These are phyloP conservation scores for Xestia rhomboidea DNA, from an alignment of 2,888 invertebrate genomes.

Conservation along the genomic window DNA sequence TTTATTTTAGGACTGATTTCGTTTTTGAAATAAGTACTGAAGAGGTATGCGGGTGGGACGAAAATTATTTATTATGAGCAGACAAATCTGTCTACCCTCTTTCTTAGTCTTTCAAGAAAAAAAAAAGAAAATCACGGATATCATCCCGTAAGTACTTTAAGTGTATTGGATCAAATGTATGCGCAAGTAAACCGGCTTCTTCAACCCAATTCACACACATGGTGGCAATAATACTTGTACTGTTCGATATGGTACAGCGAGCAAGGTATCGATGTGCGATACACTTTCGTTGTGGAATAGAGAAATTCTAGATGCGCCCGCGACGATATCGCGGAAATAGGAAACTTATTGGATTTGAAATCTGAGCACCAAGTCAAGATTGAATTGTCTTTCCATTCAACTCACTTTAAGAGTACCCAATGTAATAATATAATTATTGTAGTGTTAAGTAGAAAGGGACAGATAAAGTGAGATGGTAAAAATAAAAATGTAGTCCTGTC, in stretches of 20 bases:
- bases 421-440: background rate
- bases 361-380: slow-evolving; percentile 22
- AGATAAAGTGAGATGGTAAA: background rate
- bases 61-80: no score
- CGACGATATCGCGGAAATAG: slow-evolving; percentile 54
- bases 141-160: no score
- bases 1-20: background rate
- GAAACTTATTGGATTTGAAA: slow-evolving; percentile 46
- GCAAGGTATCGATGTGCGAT: slow-evolving; percentile 68
- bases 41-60: no score
- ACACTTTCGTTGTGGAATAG: slow-evolving; percentile 60
- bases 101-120: no score
- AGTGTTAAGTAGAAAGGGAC: background rate
- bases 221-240: slow-evolving; percentile 46
- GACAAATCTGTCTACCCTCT: no score
- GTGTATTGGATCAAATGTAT: background rate
- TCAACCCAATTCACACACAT: slow-evolving; percentile 47
- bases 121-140: no score
- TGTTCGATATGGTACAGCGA: slow-evolving; percentile 69
- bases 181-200: slow-evolving; percentile 19
- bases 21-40: no score
- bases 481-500: background rate
- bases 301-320: slow-evolving; percentile 62
- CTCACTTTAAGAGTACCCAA: background rate
- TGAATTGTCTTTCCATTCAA: background rate